phyloP scores from a whole-genome alignment of 2,113 vertebrate species.

The Macaca mulatta region DNA sequence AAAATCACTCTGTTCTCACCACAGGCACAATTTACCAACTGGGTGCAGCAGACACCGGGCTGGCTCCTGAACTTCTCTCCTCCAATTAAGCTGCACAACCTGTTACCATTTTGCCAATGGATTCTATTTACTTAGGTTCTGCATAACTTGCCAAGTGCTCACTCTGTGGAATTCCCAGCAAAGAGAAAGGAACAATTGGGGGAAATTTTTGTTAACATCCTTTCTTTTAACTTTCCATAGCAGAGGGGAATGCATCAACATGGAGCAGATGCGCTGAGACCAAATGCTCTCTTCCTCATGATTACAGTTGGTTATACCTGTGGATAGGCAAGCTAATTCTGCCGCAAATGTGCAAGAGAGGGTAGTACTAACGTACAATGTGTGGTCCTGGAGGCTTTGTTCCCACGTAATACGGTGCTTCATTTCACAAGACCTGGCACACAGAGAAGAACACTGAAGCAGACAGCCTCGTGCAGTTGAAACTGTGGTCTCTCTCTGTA shows the following conservation, averaged over 20 bases:
- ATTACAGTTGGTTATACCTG: slow-evolving; percentile 86
- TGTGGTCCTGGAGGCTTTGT: slow-evolving; percentile 82
- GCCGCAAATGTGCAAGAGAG: slow-evolving; percentile 80
- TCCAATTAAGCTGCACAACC: slow-evolving; percentile 77
- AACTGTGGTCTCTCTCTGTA: slow-evolving; percentile 70
- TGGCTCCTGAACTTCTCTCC: slow-evolving; percentile 74
- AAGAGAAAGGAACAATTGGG: slow-evolving; percentile 79
- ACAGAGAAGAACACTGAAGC: slow-evolving; percentile 74
- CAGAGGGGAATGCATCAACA: slow-evolving; percentile 70
- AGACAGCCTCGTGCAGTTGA: slow-evolving; percentile 67
- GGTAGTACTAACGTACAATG: slow-evolving; percentile 80
- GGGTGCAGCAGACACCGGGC: slow-evolving; percentile 73
- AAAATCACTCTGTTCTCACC: slow-evolving; percentile 73
- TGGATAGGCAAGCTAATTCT: slow-evolving; percentile 84
- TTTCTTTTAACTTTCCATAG: slow-evolving; percentile 80
- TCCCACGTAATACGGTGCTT: slow-evolving; percentile 78
- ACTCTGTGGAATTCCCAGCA: slow-evolving; percentile 73
- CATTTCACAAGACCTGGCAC: slow-evolving; percentile 83
- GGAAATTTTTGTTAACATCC: slow-evolving; percentile 73
- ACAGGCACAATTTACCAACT: slow-evolving; percentile 74
- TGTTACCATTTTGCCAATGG: slow-evolving; percentile 73
- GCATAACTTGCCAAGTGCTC: slow-evolving; percentile 69
- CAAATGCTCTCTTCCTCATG: slow-evolving; percentile 82
- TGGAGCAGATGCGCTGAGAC: slow-evolving; percentile 87
- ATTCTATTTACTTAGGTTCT: slow-evolving; percentile 72